phyloP scores from a whole-genome alignment of 2,888 invertebrate genomes.

The Lampropteryx suffumata region DNA sequence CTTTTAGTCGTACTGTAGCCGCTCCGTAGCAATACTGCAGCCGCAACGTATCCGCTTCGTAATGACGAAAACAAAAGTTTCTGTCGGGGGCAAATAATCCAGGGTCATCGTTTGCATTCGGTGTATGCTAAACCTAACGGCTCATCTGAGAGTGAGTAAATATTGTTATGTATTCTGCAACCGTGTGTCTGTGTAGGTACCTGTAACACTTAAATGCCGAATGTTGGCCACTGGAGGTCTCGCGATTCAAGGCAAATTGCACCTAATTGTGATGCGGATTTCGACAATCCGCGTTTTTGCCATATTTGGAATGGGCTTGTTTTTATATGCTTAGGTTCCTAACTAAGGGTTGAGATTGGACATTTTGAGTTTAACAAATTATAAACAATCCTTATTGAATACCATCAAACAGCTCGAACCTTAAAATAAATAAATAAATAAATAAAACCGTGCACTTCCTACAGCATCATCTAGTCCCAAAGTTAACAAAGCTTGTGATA shows the following conservation, averaged over 20 bases:
- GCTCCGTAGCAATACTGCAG: background rate
- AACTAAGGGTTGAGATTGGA: no score
- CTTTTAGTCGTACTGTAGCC: background rate
- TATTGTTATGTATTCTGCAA: conserved; percentile 58
- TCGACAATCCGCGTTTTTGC: conserved; percentile 30
- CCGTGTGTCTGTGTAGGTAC: conserved; percentile 43
- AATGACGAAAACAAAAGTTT: background rate
- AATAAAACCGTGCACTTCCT: no score
- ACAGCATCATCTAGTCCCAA: no score
- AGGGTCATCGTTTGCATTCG: conserved; percentile 38
- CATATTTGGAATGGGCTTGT: conserved; percentile 13
- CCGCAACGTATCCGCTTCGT: background rate
- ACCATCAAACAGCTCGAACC: no score
- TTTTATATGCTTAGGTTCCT: no score
- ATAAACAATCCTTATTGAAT: no score
- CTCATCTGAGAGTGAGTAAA: conserved; percentile 50
- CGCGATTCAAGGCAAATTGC: conserved; percentile 43
- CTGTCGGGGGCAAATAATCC: conserved; percentile 11
- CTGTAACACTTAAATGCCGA: conserved; percentile 60
- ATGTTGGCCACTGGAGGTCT: conserved; percentile 50
- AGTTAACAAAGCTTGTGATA: no score
- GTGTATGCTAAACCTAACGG: conserved; percentile 55
- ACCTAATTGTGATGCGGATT: conserved; percentile 38
- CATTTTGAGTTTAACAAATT: no score
- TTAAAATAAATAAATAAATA: no score